These are phyloP conservation scores for Burhinus bistriatus DNA, from an alignment of 2,113 vertebrate species.

Conservation along the genomic window DNA sequence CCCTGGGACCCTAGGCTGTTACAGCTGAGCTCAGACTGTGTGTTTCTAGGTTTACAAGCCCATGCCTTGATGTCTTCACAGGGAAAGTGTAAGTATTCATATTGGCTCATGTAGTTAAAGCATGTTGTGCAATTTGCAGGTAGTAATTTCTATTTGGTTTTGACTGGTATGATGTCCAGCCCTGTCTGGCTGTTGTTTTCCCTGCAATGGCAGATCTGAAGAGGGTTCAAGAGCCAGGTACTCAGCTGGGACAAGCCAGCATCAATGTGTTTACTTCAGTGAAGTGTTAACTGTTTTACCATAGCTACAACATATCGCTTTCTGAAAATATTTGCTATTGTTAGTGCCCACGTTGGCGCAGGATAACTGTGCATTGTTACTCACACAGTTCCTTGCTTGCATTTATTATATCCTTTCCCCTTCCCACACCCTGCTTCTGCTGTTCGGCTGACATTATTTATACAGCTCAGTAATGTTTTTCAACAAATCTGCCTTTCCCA, in stretches of 20 bases:
- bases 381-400: not conserved
- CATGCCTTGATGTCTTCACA: not conserved
- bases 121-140: not conserved
- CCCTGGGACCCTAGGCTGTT: fast-evolving
- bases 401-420: not conserved
- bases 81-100: not conserved
- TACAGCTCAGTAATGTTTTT: not conserved
- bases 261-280: not conserved
- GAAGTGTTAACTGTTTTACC: not conserved
- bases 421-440: not conserved
- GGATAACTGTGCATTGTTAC: not conserved
- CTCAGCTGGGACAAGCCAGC: not conserved
- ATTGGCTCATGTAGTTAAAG: not conserved
- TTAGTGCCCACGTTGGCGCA: not conserved
- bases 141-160: not conserved
- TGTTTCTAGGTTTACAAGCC: not conserved
- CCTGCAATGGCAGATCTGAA: not conserved
- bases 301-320: not conserved
- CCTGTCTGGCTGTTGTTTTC: not conserved
- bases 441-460: not conserved
- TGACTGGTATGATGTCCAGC: not conserved
- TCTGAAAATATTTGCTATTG: not conserved
- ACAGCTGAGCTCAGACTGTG: not conserved
- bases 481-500: not conserved
- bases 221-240: not conserved